phyloP scores from a whole-genome alignment of 2,797 vertebrate genomes.

The Girardinus metallicus region DNA sequence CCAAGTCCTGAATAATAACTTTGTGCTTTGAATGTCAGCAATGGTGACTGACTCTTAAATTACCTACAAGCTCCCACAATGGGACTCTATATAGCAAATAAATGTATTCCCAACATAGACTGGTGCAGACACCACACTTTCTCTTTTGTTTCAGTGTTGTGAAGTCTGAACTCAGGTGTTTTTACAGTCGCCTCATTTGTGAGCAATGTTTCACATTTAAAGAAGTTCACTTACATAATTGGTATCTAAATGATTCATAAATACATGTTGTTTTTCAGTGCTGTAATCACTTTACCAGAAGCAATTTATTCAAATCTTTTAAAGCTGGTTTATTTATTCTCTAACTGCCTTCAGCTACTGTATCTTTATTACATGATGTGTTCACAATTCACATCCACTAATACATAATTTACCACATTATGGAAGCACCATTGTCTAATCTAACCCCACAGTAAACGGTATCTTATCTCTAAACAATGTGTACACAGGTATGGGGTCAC shows the following conservation, averaged over 20 bases:
- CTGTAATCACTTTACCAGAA: not conserved
- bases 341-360: constrained; percentile 4
- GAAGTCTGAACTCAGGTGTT: constrained; percentile 6
- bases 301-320: not conserved
- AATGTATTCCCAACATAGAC: not conserved
- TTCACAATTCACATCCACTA: constrained; percentile 53
- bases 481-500: constrained; percentile 24
- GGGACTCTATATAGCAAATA: not conserved
- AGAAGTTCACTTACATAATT: not conserved
- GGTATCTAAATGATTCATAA: not conserved
- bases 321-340: not conserved
- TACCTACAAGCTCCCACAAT: not conserved
- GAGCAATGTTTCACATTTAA: not conserved
- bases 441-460: constrained; percentile 13
- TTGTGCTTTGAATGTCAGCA: constrained; percentile 1
- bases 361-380: constrained; percentile 13
- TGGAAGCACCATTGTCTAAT: constrained; percentile 41
- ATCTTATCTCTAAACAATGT: constrained; percentile 45
- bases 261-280: not conserved
- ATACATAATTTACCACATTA: constrained; percentile 44
- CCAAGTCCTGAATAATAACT: not conserved
- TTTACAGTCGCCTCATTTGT: not conserved
- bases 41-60: not conserved
- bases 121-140: not conserved
- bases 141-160: not conserved